A percentile compares a stretch with the other conserved stretches of the same genome.
Conservation (phyloP, 2,113 vertebrate genomes). For the Heliornis fulica region DNA sequence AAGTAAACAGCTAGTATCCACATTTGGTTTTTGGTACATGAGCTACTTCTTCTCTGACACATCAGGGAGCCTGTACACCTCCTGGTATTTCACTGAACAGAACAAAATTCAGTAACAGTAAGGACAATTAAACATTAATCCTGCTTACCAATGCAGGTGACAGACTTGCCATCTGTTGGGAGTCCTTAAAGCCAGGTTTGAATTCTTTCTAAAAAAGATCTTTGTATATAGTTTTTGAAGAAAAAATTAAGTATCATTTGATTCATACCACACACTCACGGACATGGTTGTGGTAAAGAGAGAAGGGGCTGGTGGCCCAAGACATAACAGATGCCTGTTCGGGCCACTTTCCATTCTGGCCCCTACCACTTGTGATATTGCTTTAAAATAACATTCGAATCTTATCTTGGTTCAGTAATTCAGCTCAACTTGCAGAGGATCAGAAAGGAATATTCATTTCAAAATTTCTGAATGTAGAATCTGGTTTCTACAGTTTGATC, state of each 20-base stretch:
- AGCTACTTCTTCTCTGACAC: neutral
- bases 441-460: neutral
- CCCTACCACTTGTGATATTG: neutral
- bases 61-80: neutral
- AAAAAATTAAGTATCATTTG: neutral
- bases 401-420: neutral
- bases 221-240: neutral
- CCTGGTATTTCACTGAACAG: neutral
- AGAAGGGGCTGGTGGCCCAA: neutral
- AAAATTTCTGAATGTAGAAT: neutral
- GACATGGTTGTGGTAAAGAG: neutral
- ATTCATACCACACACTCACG: neutral
- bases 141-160: constrained; percentile 35
- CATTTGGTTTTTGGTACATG: neutral
- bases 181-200: neutral
- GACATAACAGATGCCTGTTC: neutral
- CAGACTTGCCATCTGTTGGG: constrained; percentile 57
- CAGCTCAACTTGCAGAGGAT: neutral
- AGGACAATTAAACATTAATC: constrained; percentile 58
- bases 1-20: neutral
- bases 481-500: neutral
- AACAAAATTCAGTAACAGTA: constrained; percentile 35
- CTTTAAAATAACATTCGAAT: neutral
- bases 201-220: neutral
- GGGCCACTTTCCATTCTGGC: neutral